These are phyloP conservation scores for Saccopteryx leptura DNA, from an alignment of 2,113 vertebrate genomes.

Conservation along the genomic window DNA sequence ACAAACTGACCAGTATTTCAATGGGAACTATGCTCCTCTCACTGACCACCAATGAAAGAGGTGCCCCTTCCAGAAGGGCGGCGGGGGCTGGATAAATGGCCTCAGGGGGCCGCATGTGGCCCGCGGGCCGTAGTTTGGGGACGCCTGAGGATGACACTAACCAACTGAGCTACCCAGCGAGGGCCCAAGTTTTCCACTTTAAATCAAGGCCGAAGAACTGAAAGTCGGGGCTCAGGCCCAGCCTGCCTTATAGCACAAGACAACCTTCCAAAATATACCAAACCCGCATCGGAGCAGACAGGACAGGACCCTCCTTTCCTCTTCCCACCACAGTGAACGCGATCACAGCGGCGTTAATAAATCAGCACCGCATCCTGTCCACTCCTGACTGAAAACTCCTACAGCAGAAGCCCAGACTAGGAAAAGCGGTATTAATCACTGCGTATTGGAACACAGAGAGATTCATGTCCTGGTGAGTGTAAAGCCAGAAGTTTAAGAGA, in stretches of 20 bases:
- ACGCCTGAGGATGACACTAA: no score
- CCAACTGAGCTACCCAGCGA: no score
- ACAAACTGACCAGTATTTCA: no score
- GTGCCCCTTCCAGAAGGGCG: no score
- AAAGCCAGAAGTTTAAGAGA: neutral
- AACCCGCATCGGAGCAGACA: neutral
- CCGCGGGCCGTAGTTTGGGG: no score
- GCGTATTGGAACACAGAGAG: neutral
- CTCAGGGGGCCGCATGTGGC: no score
- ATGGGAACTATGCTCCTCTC: no score
- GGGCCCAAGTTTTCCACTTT: neutral
- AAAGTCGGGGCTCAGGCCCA: neutral
- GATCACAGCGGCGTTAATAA: neutral
- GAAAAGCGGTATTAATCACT: neutral
- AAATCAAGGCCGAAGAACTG: neutral
- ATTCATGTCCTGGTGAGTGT: neutral
- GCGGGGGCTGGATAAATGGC: no score
- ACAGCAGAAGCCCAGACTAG: neutral
- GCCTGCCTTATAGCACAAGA: neutral
- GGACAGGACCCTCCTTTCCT: neutral
- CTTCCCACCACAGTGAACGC: no score
- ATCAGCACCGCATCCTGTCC: no score
- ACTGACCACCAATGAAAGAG: no score
- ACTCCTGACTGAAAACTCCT: neutral
- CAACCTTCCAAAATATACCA: neutral